Evolutionary conservation across 2,797 vertebrate genomes (phyloP).

Genomic region (Onychomys arenicola): DNA sequence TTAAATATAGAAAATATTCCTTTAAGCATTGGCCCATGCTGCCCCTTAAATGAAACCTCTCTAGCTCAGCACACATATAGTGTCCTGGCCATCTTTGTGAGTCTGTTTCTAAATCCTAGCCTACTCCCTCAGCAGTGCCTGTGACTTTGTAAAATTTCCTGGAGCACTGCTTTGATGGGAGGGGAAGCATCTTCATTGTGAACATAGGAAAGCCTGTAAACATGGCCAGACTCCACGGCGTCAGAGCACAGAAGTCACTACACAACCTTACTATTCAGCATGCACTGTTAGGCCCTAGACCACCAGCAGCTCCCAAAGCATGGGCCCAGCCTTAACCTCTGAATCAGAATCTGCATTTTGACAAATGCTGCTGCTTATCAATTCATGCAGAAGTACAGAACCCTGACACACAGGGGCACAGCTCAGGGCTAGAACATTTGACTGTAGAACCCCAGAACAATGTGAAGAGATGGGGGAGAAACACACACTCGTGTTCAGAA

Average conservation of each 20-base stretch:
- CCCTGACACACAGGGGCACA: constrained; percentile 74
- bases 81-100: not conserved
- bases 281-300: not conserved
- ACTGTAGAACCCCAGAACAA: constrained; percentile 78
- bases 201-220: not conserved
- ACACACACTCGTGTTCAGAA: not conserved
- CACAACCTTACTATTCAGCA: not conserved
- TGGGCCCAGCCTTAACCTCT: not conserved
- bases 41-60: not conserved
- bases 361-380: not conserved
- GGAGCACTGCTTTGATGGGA: not conserved
- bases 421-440: constrained; percentile 88
- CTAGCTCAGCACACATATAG: not conserved
- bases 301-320: not conserved
- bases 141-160: not conserved
- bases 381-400: not conserved
- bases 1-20: constrained; percentile 3
- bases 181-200: not conserved
- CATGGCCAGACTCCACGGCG: not conserved
- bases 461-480: not conserved
- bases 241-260: not conserved
- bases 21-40: not conserved
- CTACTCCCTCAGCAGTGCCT: not conserved
- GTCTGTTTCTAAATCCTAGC: not conserved
- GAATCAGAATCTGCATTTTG: constrained; percentile 16